Evolutionary conservation across 1,140 invertebrate species (phyloP), one percentile per base, ranked within the genome.

Genomic region (Campoletis sonorensis): DNA sequence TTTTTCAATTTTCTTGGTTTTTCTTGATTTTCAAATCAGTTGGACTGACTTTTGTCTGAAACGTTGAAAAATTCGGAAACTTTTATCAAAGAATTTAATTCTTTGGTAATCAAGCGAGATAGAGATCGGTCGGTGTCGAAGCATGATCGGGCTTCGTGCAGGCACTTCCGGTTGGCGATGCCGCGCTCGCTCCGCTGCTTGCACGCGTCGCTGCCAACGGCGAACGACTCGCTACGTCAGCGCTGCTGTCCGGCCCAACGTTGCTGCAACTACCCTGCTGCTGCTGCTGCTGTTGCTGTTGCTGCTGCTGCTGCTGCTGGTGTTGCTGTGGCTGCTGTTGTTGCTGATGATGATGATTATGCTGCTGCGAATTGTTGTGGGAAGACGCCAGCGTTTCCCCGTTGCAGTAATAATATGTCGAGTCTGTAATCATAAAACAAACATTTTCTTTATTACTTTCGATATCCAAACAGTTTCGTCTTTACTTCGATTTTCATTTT

Each of bases 81-180:
- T 37, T 49, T 64, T 26, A 0, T 7, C 11, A 64, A 26, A 64
- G 21, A 23, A 23, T 64, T 11, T n/a, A n/a, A n/a, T 4, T 64
- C 8, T 23, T 67, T 81, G 81, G 84, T 79, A 87, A 79, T 91
- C 85, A 92, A 83, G 87, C 91, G 79, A 94, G 85, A 85, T 93
- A 93, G 54, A 93, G 87, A 82, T 93, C 93, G 83, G 92, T 92
- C 80, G 90, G 87, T 40, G 91, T 92, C 83, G 91, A 91, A 80
- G 91, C 90, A 82, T 93, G 91, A 86, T 95, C 94, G 21, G 93
- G 93, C 87, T 95, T 95, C 13, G 94, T 93, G 88, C 94, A 95
- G 64, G 95, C 95, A 88, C 95, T 95, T 81, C 95, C 95, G 72
- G 94, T 95, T 33, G 95, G 95, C 40, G 95, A 96, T 45, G 95